Evolutionary conservation across 1,140 invertebrate genomes (phyloP).

Genomic region (Brachionus rubens): DNA sequence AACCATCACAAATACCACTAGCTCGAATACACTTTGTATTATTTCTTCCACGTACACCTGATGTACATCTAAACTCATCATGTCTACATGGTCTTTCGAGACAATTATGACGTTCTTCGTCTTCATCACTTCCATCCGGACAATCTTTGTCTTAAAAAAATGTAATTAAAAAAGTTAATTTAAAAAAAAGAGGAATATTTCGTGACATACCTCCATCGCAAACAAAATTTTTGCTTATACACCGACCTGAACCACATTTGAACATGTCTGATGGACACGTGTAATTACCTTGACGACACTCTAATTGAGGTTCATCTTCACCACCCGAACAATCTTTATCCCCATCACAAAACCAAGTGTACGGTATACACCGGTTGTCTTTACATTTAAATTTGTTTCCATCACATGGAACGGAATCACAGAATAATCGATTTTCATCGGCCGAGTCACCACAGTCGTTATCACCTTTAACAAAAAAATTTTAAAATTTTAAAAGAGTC

Average conservation of each 20-base stretch:
- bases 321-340: conserved; percentile 92
- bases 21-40: conserved; percentile 64
- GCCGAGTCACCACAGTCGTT: conserved; percentile 87
- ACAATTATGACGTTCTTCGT: conserved; percentile 20
- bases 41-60: conserved; percentile 53
- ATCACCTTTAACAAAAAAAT: conserved; percentile 65
- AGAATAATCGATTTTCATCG: conserved; percentile 88
- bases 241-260: conserved; percentile 75
- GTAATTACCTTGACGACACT: conserved; percentile 11
- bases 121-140: conserved; percentile 24
- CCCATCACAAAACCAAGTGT: conserved; percentile 73
- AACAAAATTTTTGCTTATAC: conserved; percentile 69
- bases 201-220: conserved; percentile 66
- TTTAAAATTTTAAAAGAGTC: background rate
- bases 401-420: conserved; percentile 65
- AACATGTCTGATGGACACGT: conserved; percentile 24
- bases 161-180: no score
- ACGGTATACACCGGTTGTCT: background rate
- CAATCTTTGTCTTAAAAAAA: no score
- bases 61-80: conserved; percentile 75
- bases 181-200: background rate
- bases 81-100: conserved; percentile 68
- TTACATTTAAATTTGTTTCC: conserved; percentile 49
- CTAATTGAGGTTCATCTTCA: conserved; percentile 74
- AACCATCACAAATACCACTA: conserved; percentile 4